Percentiles rank a stretch among this genome's conserved stretches.
Conservation (phyloP, 2,797 vertebrate species). For the Peromyscus melanophrys region DNA sequence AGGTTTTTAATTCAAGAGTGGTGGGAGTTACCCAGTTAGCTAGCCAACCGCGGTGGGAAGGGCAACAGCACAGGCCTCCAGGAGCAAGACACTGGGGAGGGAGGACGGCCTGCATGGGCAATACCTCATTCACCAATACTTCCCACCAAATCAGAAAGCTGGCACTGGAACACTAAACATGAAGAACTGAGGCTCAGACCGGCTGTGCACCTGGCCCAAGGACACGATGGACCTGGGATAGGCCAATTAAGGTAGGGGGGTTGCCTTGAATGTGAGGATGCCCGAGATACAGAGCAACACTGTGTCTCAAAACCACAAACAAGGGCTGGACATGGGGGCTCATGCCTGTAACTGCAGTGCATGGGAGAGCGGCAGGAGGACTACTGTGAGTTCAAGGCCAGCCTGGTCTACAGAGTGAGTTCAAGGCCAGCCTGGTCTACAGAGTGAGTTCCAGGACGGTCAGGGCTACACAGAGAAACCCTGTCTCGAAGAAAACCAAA, state of each 20-base stretch:
- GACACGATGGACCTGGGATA: neutral
- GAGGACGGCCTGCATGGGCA: too few species aligned
- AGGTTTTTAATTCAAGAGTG: neutral
- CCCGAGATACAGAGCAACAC: neutral
- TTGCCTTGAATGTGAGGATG: neutral
- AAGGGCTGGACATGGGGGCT: neutral
- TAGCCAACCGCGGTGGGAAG: neutral
- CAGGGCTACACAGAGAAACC: too few species aligned
- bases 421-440: neutral
- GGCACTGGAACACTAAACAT: neutral
- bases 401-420: neutral
- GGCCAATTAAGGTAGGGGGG: neutral
- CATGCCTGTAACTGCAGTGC: neutral
- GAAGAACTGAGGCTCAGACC: neutral
- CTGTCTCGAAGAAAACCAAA: too few species aligned
- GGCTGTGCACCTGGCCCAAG: neutral
- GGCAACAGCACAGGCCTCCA: neutral
- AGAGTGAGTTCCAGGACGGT: too few species aligned
- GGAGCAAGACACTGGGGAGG: too few species aligned
- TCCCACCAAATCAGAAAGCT: neutral
- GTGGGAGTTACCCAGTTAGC: neutral
- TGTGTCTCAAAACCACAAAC: neutral
- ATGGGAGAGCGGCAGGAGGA: neutral
- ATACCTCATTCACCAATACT: neutral
- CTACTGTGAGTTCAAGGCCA: neutral